Evolutionary conservation across 2,797 vertebrate species (phyloP), one percentile per base, ranked within the genome.

Genomic region (Tamandua tetradactyla): DNA sequence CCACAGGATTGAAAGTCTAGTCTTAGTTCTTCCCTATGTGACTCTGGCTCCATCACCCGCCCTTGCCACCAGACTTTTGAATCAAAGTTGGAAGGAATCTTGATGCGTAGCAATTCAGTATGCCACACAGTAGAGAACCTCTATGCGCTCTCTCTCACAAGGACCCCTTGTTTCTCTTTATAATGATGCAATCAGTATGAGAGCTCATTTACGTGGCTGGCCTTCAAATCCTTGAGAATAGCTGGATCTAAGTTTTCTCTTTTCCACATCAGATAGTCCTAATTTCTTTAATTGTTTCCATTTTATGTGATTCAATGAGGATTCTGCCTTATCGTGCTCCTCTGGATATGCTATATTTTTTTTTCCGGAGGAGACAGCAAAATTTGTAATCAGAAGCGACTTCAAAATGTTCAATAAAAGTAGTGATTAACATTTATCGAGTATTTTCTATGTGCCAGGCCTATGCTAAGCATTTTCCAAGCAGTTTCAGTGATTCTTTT

Each of bases 361-460:
- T n/a, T n/a, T 35, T n/a, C 20, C 47, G 49, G 49, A 57, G 32
- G n/a, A 66, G 9, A 44, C 25, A 66, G n/a, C 32, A 35, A 69
- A 18, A 55, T 90, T 59, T 57, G 20, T 52, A 74, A 69, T 87
- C 47, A 68, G 83, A 81, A 82, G 40, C 49, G 75, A 44, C 55
- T 81, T 94, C 40, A 44, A 80, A 91, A 62, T 30, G 7, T 37
- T 84, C 68, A 59, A 12, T 88, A 71, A 71, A 78, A 91, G 81
- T 30, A 64, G 40, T 47, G 47, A 90, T 84, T 76, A 91, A 81
- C 74, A 9, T 86, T 72, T 47, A 13, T 27, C n/a, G 55, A 81
- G 35, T 37, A 59, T 64, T 88, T 69, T n/a, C 42, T 37, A 4
- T 37, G 57, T 85, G 47, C 42, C 52, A 85, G 37, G n/a, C 20